Base-by-base conservation (phyloP, 64 coral and sea anemone species). In the Porites lutea region DNA sequence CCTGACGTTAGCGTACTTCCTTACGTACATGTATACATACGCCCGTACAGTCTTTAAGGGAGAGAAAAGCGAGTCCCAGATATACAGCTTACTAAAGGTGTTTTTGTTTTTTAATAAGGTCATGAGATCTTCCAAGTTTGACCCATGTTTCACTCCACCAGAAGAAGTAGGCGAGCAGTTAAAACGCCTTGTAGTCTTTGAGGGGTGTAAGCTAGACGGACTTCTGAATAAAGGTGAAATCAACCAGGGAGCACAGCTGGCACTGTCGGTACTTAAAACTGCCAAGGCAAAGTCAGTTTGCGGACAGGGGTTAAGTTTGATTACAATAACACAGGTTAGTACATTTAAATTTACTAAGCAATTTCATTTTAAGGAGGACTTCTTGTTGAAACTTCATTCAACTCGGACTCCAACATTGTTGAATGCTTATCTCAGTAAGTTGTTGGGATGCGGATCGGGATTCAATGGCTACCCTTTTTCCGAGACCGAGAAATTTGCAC, bases 201-300 rank as follows among this genome's bases (percentile, higher is more conserved):
- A 69, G 3, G 81, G 81, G 4, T 68, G 68, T 65, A 47, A 84
- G 81, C 63, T 84, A 3, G 81, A 68, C 11, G 63, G 15, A 22
- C 65, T 51, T 14, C 61, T 84, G 2, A 84, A 68, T 14, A 84
- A 69, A 84, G 62, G 81, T 51, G 45, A 84, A 84, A 27, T 84
- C 44, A 51, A 43, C 16, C 81, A 50, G 46, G 81, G 45, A 52
- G 62, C 45, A n/a, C 61, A 67, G 47, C 44, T 84, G 11, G 60
- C 61, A 8, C 8, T 69, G n/a, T 84, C 81, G n/a, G 81, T 84
- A 3, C 44, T 84, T 3, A 84, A 84, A 47, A 48, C 45, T 23
- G 18, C 62, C 18, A 84, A 84, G 20, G 45, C 45, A 13, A 52
- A 67, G 47, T 22, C 18, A 48, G 81, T 68, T 20, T 84, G 81